Base-by-base conservation (phyloP, 2,888 invertebrate genomes). In the Gnatocerus cornutus region DNA sequence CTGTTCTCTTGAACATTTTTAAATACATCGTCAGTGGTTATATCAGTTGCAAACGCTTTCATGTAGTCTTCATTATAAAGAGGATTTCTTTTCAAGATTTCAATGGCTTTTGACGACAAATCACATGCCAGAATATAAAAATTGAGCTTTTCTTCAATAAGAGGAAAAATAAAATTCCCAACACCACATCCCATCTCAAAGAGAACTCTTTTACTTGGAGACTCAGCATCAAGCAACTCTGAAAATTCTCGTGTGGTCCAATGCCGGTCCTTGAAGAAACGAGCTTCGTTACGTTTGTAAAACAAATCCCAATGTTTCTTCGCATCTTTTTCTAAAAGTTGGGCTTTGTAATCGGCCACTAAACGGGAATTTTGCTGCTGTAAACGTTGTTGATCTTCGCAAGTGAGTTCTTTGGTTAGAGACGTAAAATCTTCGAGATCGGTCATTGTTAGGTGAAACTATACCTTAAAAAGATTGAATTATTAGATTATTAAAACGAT, bases 231-330 rank as follows among this genome's bases (percentile, higher is more conserved):
- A 7, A 80, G 56, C 9, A 81, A 73, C 67, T 80, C 80, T 41
- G 91, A 87, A 86, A 99, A 98, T 87, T 99, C 99, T 80, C 96
- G 88, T 70, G 93, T 94, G 0, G 97, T 98, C 99, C 99, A 99
- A 82, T 97, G 96, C 10, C 98, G 89, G 85, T 98, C 97, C 84
- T 95, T 95, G 81, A 98, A 99, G 84, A 99, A 98, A 77, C 94
- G 90, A 0, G 92, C 94, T 78, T 95, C 94, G 81, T 99, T 98
- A 69, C 98, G 87, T 84, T 98, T 98, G 84, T 98, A 99, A 85
- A 99, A 99, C 59, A 97, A 86, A 84, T 98, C 98, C 98, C 98
- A 99, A 81, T 97, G 91, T 71, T 93, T 93, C 79, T 92, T 91
- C 0, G 97, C 94, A 78, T 98, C 92, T 48, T 85, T 85, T 82